These are phyloP conservation scores for Leucozona laternaria DNA, from an alignment of 2,888 invertebrate genomes.

Conservation along the genomic window DNA sequence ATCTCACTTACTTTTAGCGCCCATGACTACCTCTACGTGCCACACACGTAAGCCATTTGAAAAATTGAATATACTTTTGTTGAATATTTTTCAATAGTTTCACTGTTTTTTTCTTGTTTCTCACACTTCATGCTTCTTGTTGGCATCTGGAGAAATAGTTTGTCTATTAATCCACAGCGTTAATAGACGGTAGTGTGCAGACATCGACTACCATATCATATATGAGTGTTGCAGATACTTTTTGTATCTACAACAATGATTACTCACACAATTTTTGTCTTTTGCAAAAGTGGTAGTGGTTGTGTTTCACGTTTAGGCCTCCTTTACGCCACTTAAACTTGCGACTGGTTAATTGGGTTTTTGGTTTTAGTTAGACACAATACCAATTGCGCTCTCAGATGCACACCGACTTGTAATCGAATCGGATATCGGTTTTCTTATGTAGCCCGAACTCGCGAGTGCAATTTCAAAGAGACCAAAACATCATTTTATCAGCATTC, in stretches of 20 bases:
- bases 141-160: constrained; percentile 30
- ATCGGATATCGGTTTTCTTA: constrained; percentile 43
- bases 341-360: constrained; percentile 58
- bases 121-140: constrained; percentile 8
- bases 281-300: background rate
- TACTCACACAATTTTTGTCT: constrained; percentile 15
- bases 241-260: constrained; percentile 15
- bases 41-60: constrained; percentile 5
- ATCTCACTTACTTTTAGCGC: too few species aligned
- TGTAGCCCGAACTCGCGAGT: background rate
- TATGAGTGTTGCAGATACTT: constrained; percentile 21
- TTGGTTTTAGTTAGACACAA: constrained; percentile 21
- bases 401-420: constrained; percentile 59
- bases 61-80: constrained; percentile 27
- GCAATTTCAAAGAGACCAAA: constrained; percentile 43
- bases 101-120: constrained; percentile 40
- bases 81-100: constrained; percentile 38
- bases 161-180: constrained; percentile 16
- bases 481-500: constrained; percentile 20
- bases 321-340: constrained; percentile 54
- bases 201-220: constrained; percentile 13
- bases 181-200: constrained; percentile 9
- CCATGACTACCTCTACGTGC: background rate
- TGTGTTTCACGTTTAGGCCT: constrained; percentile 34
- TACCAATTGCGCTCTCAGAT: constrained; percentile 64